Percentiles rank a stretch among this genome's conserved stretches.
Conservation (phyloP, 2,797 vertebrate genomes). For the Halcyon badia region DNA sequence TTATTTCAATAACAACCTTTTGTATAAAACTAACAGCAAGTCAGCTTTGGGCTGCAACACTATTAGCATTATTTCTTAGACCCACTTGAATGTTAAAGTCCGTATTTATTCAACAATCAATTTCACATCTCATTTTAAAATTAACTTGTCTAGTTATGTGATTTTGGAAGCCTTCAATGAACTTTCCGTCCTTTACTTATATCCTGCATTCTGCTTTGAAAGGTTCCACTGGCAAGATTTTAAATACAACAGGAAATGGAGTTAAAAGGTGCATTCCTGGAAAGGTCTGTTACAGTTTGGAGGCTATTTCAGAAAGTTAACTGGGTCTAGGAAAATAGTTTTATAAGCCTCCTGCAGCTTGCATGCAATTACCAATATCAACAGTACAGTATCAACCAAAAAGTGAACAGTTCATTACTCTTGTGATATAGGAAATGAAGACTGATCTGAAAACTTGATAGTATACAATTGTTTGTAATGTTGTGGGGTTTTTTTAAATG, state of each 20-base stretch:
- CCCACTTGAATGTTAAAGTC: not conserved
- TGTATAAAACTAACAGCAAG: not conserved
- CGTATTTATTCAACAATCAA: not conserved
- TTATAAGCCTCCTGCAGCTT: slow-evolving; percentile 16
- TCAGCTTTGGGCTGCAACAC: not conserved
- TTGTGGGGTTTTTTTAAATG: not conserved
- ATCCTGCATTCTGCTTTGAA: slow-evolving; percentile 14
- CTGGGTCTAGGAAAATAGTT: not conserved
- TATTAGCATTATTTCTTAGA: not conserved
- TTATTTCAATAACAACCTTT: not conserved
- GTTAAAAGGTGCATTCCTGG: slow-evolving; percentile 30
- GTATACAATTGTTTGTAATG: not conserved
- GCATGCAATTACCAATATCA: not conserved
- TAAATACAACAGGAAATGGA: slow-evolving; percentile 38
- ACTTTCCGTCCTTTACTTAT: not conserved
- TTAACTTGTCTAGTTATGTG: not conserved
- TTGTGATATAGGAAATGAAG: not conserved
- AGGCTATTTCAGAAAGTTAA: slow-evolving; percentile 23
- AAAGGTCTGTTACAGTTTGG: not conserved
- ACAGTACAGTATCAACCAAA: not conserved
- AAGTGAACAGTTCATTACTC: not conserved
- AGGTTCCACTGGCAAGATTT: not conserved
- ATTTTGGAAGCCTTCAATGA: not conserved
- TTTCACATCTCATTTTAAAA: not conserved
- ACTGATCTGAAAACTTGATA: not conserved